Conservation (phyloP, 2,113 vertebrate genomes). For the Scophthalmus maximus region DNA sequence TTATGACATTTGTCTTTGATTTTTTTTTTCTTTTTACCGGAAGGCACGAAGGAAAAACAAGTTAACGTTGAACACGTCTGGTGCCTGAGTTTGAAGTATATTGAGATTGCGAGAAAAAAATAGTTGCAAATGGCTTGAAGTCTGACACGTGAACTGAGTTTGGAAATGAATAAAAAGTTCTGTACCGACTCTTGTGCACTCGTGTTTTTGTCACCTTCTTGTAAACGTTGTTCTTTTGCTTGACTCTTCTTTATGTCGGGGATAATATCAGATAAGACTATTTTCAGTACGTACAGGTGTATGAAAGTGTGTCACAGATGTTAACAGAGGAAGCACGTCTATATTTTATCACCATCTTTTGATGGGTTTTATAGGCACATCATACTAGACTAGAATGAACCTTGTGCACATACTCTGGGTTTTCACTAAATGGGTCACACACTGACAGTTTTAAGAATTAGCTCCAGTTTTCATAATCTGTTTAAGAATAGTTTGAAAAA, state of each 20-base stretch:
- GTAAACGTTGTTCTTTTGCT: background rate
- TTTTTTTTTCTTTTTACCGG: background rate
- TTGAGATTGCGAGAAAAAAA: background rate
- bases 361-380: slow-evolving; percentile 6
- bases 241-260: background rate
- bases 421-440: slow-evolving; percentile 34
- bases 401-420: background rate
- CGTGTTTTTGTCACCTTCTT: background rate
- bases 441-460: background rate
- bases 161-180: slow-evolving; percentile 64
- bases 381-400: background rate
- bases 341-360: slow-evolving; percentile 30
- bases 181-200: slow-evolving; percentile 25
- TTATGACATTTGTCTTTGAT: background rate
- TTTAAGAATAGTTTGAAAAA: too few species aligned
- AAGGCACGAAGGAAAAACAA: background rate
- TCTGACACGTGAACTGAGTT: slow-evolving; percentile 17
- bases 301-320: slow-evolving; percentile 71
- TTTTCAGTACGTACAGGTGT: slow-evolving; percentile 49
- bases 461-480: too few species aligned
- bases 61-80: background rate
- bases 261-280: slow-evolving; percentile 49
- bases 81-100: background rate
- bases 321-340: slow-evolving; percentile 43
- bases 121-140: background rate